Base-by-base conservation (phyloP, 2,113 vertebrate species). In the Paratilapia polleni region DNA sequence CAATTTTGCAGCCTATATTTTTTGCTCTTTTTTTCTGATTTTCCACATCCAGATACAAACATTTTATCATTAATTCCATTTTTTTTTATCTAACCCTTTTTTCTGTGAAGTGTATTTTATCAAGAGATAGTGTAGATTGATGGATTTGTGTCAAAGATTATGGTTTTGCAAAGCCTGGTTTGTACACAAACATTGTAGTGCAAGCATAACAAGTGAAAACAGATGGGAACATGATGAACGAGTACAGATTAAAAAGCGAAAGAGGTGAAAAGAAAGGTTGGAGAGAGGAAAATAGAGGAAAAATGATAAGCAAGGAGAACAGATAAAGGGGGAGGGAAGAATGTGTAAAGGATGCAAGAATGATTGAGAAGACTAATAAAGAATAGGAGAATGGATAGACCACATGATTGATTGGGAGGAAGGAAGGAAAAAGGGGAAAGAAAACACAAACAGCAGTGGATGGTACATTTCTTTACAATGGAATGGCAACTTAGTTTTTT, bases 341-440 rank as follows among this genome's bases (percentile, higher is more conserved):
- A 24, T 57, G 26, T 6, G 7, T 52, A 49, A 66, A 85, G 38
- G 36, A 78, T 54, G 68, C 47, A 31, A 54, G 68, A 54, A 73
- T 73, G 68, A 54, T 26, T 52, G 77, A 58, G 36, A 75, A 41
- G 78, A 77, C 22, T 14, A 47, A 56, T 80, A 63, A 81, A 58
- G n/a, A 60, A 81, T 6, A 14, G 38, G 19, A 24, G 52, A 62
- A 58, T 26, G 2, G 34, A 80, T 77, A 54, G 57, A 62, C 38
- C 28, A 24, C 12, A 15, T 64, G 66, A 82, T 57, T 77, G 38
- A 87, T 56, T 26, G 15, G 34, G 14, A 36, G 8, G 12, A 36
- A 74, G 57, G 41, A 52, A 59, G 17, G 41, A 52, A 59, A 17
- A 74, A 24, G 43, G 13, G 38, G 22, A 34, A 63, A 9, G 26